Evolutionary conservation across 2,797 vertebrate genomes (phyloP).

Genomic region (Alectoris magna): DNA sequence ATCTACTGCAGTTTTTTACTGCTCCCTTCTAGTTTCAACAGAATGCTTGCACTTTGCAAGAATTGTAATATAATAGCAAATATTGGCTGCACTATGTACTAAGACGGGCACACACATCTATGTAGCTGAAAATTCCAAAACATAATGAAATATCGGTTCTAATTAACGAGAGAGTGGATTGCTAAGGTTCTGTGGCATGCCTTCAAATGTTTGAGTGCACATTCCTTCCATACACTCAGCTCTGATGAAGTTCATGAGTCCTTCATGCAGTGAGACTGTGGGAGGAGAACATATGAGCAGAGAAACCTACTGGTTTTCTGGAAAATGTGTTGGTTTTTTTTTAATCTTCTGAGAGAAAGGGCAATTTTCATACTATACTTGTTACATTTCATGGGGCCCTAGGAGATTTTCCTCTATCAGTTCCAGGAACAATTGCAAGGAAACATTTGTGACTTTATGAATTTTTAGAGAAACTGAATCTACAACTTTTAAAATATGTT

Average conservation of each 20-base stretch:
- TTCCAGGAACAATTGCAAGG: conserved; percentile 54
- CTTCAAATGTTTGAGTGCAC: background rate
- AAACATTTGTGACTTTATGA: conserved; percentile 49
- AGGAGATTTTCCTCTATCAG: conserved; percentile 41
- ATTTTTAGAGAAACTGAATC: conserved; percentile 43
- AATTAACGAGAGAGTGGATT: conserved; percentile 18
- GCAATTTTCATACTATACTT: conserved; percentile 38
- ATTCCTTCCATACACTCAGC: conserved; percentile 45
- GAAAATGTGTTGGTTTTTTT: conserved; percentile 12
- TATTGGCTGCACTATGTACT: background rate
- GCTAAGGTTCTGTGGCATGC: conserved; percentile 21
- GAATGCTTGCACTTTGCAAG: background rate
- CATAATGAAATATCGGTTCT: conserved; percentile 14
- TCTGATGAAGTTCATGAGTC: background rate
- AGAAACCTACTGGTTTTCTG: conserved; percentile 50
- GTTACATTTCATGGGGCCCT: background rate
- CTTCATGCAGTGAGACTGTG: conserved; percentile 10
- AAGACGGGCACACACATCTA: background rate
- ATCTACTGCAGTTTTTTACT: background rate
- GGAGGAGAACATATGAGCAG: conserved; percentile 9
- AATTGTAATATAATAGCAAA: background rate
- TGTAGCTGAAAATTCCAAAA: conserved; percentile 2
- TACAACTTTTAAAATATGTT: conserved; percentile 21
- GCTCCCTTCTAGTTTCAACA: background rate
- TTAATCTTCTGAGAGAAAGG: conserved; percentile 21